Evolutionary conservation across 1,140 invertebrate species (phyloP), one percentile per base, ranked within the genome.

Genomic region (Zaprionus kolodkinae): DNA sequence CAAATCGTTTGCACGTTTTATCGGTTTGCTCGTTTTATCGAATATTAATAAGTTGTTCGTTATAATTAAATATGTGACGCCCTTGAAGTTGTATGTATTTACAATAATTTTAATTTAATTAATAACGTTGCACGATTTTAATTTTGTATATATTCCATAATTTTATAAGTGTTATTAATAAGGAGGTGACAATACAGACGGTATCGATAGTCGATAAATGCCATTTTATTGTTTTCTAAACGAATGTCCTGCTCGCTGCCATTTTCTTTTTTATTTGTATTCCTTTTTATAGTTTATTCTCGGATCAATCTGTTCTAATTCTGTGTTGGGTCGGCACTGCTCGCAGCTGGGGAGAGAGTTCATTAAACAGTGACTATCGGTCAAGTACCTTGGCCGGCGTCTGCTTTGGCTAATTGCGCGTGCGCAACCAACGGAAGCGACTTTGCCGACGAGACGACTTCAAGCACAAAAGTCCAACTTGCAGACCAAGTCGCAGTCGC

Each of bases 361-460:
- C 74, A 76, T 76, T 76, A 76, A 76, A 76, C 70, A 72, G 27
- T 30, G 65, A 76, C 73, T 72, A 78, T 84, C 81, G 80, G 84
- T 87, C 84, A 87, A 88, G 84, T 88, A 87, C 84, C 84, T 48
- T 78, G 55, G 70, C 68, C 66, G 78, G 84, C 79, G 77, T 83
- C 65, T 76, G 76, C 61, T 74, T 57, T 84, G 85, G 77, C 84
- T 88, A 88, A 88, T 88, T 88, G 85, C 84, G 84, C 84, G 63
- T 84, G 84, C 84, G 77, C 84, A 88, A 66, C 84, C 79, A 87
- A 80, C 85, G 84, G 80, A 85, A 88, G 84, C 77, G 63, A 64
- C 52, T 55, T 54, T 60, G 70, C 66, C 70, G 52, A 36, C 11
- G 15, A 25, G 40, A 43, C 6, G n/a, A 15, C 36, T 25, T n/a